Percentiles rank a stretch among this genome's conserved stretches.
Conservation (phyloP, 2,888 invertebrate species). For the Branchipolynoe longqiensis region DNA sequence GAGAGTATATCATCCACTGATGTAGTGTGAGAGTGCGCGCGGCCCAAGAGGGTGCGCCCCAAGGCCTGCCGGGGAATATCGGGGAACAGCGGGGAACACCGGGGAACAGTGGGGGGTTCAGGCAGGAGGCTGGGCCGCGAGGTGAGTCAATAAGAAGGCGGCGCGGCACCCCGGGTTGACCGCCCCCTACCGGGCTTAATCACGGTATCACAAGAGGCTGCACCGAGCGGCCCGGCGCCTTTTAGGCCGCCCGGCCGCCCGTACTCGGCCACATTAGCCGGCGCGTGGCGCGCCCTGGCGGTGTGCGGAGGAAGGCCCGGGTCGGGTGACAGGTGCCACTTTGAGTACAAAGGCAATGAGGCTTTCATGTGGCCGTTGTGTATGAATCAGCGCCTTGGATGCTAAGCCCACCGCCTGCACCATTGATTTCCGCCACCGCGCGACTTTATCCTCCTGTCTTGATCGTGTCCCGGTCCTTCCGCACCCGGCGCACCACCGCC, state of each 20-base stretch:
- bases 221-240: conserved; percentile 1
- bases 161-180: not conserved
- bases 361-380: conserved; percentile 43
- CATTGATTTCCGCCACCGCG: not conserved
- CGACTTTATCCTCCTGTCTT: conserved; percentile 5
- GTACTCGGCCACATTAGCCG: not conserved
- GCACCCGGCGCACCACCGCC: not conserved
- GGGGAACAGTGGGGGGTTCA: too few species aligned
- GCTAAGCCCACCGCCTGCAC: not conserved
- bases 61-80: too few species aligned
- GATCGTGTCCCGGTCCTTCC: not conserved
- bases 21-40: too few species aligned
- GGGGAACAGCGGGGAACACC: too few species aligned
- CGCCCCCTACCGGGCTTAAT: not conserved
- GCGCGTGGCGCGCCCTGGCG: not conserved
- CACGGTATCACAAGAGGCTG: not conserved
- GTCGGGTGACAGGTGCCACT: conserved; percentile 28
- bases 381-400: not conserved
- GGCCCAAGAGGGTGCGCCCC: too few species aligned
- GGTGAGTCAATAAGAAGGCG: not conserved
- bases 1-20: too few species aligned
- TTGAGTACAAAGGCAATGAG: conserved; percentile 3
- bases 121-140: not conserved
- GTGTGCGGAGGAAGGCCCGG: not conserved
- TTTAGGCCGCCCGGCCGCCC: not conserved